Conservation (phyloP, 2,888 invertebrate genomes). For the Cancer borealis region DNA sequence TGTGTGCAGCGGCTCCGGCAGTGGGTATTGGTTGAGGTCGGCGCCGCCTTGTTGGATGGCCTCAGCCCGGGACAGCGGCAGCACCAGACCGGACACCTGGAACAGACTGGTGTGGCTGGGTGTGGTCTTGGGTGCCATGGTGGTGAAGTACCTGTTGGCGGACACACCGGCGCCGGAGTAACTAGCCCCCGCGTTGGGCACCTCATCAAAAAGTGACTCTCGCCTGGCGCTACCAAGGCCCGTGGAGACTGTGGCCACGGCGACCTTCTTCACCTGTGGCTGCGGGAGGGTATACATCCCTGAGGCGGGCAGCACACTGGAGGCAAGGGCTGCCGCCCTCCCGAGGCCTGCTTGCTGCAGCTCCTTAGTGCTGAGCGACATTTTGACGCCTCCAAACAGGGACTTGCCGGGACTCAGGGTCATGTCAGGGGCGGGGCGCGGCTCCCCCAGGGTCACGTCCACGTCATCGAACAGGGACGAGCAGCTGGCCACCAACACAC, state of each 20-base stretch:
- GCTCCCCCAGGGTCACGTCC: constrained; percentile 47
- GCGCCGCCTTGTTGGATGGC: background rate
- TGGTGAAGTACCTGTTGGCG: background rate
- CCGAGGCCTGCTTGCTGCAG: background rate
- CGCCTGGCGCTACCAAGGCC: background rate
- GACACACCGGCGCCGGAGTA: background rate
- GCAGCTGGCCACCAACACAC: background rate
- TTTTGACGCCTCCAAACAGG: constrained; percentile 69
- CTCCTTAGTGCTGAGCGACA: constrained; percentile 67
- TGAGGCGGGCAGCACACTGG: background rate
- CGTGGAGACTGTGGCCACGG: constrained; percentile 57
- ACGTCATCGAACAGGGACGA: constrained; percentile 62
- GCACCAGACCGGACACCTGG: background rate
- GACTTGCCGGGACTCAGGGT: background rate
- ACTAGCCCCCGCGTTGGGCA: constrained; percentile 57
- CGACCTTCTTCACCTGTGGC: background rate
- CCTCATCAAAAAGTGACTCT: constrained; percentile 55
- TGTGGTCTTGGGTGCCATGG: background rate
- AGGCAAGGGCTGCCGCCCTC: background rate
- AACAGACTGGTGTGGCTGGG: background rate
- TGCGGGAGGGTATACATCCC: background rate
- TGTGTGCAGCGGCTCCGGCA: background rate
- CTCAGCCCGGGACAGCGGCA: background rate
- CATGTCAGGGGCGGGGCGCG: background rate
- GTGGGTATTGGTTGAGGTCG: background rate